Conservation (phyloP, 2,113 vertebrate species). For the Passer montanus region DNA sequence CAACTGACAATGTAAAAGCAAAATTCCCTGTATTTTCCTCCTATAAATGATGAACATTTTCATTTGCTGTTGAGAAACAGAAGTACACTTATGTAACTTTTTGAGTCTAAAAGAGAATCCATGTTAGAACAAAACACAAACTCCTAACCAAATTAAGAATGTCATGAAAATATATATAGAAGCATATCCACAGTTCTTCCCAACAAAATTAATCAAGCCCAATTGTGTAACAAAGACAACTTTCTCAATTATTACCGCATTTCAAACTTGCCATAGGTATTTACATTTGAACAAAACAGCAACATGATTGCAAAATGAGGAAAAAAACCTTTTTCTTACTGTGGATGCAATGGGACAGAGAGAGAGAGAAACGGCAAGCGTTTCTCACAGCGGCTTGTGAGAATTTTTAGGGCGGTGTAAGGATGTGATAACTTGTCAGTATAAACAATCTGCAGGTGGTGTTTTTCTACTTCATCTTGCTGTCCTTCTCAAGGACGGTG, state of each 20-base stretch:
- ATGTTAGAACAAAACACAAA: neutral
- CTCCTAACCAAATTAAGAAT: neutral
- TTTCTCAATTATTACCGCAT: neutral
- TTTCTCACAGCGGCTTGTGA: no score
- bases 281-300: accelerated
- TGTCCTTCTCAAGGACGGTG: no score
- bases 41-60: neutral
- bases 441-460: no score
- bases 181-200: neutral
- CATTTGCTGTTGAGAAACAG: neutral
- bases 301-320: accelerated
- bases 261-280: neutral
- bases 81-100: neutral
- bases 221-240: neutral
- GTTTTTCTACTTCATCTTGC: no score
- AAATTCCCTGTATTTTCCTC: neutral
- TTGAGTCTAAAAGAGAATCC: neutral
- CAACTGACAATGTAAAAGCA: neutral
- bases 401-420: no score
- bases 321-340: constrained; percentile 23
- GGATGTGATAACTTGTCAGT: no score
- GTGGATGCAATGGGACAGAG: no score
- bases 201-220: neutral
- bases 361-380: no score
- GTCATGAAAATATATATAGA: neutral